phyloP scores from a whole-genome alignment of 2,113 vertebrate species.

The Eublepharis macularius region DNA sequence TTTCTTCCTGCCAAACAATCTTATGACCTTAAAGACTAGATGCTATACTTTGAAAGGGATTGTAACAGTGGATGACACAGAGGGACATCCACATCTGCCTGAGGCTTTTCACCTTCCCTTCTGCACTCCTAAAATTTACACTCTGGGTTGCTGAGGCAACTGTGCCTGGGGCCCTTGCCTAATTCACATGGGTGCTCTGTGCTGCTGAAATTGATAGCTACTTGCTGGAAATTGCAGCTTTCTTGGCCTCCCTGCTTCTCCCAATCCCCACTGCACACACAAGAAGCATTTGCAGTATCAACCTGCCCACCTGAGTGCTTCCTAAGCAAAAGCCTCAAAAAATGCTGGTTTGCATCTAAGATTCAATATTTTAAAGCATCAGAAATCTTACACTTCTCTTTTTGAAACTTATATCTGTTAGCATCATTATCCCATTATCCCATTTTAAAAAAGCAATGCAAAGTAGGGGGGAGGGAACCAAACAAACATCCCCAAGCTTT shows the following conservation, averaged over 20 bases:
- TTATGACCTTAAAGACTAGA: neutral
- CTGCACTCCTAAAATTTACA: neutral
- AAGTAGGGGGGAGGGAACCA: neutral
- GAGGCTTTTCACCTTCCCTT: neutral
- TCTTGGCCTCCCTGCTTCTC: neutral
- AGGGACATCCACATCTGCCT: neutral
- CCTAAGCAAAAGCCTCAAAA: neutral
- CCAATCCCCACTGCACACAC: neutral
- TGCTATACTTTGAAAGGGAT: neutral
- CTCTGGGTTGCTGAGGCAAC: neutral
- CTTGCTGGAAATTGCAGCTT: neutral
- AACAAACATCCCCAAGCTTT: neutral
- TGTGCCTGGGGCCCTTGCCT: neutral
- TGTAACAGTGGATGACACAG: neutral
- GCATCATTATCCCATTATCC: neutral
- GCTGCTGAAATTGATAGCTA: no score
- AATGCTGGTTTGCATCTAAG: neutral
- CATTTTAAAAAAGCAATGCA: neutral
- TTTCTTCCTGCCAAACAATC: neutral
- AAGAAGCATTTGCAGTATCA: neutral
- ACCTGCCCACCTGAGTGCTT: slow-evolving; percentile 1
- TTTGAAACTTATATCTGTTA: neutral
- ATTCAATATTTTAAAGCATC: neutral
- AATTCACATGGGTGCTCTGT: neutral
- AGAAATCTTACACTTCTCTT: neutral